These are phyloP conservation scores for Hirtodrosophila confusa DNA, from an alignment of 2,888 invertebrate species.

Conservation along the genomic window DNA sequence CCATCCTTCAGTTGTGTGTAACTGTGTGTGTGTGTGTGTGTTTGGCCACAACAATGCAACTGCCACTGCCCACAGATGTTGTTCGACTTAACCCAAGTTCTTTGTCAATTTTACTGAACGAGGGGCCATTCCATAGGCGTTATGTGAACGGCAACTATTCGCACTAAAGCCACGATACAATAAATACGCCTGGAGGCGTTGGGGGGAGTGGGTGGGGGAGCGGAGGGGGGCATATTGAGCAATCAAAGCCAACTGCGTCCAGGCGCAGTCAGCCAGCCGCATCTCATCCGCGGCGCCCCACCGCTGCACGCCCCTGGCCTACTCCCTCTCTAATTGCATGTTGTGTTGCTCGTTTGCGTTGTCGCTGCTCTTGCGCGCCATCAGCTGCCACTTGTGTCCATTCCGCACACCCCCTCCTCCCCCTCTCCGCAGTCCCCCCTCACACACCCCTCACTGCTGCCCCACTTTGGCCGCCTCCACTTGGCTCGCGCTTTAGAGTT, in stretches of 20 bases:
- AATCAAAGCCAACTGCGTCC: constrained; percentile 77
- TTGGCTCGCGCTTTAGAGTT: constrained; percentile 67
- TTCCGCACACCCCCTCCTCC: not conserved
- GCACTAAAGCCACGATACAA: constrained; percentile 71
- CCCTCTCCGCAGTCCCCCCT: not conserved
- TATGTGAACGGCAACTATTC: constrained; percentile 62
- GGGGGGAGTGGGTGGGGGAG: not conserved
- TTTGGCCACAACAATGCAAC: constrained; percentile 49
- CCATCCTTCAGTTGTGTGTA: constrained; percentile 7
- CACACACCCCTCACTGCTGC: not conserved
- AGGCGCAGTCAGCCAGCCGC: constrained; percentile 25
- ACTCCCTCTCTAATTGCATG: constrained; percentile 68
- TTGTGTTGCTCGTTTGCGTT: constrained; percentile 74
- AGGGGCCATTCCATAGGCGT: constrained; percentile 45
- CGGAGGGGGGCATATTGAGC: constrained; percentile 62
- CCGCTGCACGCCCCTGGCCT: constrained; percentile 3
- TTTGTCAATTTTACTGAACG: constrained; percentile 65
- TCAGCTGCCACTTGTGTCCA: constrained; percentile 46
- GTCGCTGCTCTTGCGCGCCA: constrained; percentile 62
- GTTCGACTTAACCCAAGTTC: constrained; percentile 65
- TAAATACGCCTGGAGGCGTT: constrained; percentile 42
- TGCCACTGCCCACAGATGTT: constrained; percentile 35
- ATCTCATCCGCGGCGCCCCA: constrained; percentile 17
- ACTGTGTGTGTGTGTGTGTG: constrained; percentile 11
- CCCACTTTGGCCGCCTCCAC: constrained; percentile 8